Base-by-base conservation (phyloP, 2,797 vertebrate species). In the Hippocampus kuda region DNA sequence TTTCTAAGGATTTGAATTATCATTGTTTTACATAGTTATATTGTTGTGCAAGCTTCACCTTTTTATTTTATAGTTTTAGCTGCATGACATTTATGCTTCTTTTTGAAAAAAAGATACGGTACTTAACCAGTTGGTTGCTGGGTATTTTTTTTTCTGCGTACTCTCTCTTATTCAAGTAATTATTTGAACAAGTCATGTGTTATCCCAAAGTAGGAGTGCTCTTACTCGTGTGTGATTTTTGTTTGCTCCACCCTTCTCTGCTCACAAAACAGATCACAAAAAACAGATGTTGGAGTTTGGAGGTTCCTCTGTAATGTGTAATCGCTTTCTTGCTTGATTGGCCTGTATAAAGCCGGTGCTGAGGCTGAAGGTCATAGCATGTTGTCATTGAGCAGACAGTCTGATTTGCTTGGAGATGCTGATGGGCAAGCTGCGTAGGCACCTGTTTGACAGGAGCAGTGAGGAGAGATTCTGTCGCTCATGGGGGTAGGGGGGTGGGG, bases 361-460 rank as follows among this genome's bases (percentile, higher is more conserved):
- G 34, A 64, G 76, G 75, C 70, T 34, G 60, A 81, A 78, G 81
- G 80, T 79, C 83, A 60, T 71, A 56, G 77, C 74, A 53, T 71
- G 83, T 74, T 80, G 75, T 81, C 74, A 79, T 76, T 75, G 82
- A 73, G 75, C 72, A 76, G 83, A 82, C 78, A 80, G 72, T 72
- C 68, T 64, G 76, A 75, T 68, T 13, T 7, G 65, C 71, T 73
- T 71, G 88, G 80, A 81, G 77, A 80, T 72, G 88, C 85, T 88
- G 81, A 86, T 71, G 78, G 90, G 84, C 89, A 90, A 38, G 85
- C 87, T 91, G 87, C 78, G 81, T 82, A 83, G 86, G 82, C 89
- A 91, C 90, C 90, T 90, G 87, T 81, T 85, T 86, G 85, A 85
- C 78, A 83, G 80, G 75, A 76, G 72, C 70, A 74, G 72, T 76